These are phyloP conservation scores for Menidia menidia DNA, from an alignment of 2,797 vertebrate genomes.

Conservation along the genomic window DNA sequence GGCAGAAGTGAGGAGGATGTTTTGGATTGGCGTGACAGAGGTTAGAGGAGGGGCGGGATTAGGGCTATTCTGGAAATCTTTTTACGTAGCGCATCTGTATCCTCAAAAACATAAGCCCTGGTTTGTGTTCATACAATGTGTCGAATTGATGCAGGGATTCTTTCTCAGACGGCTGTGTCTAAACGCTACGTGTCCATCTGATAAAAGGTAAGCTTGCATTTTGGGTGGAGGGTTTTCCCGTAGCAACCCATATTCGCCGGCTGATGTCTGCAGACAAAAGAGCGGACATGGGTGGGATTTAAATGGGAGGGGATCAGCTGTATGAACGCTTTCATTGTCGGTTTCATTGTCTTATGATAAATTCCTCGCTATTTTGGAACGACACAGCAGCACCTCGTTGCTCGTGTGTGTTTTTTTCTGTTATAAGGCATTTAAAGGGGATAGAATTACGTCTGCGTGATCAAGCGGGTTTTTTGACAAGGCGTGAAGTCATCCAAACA, in stretches of 20 bases:
- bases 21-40: slow-evolving; percentile 29
- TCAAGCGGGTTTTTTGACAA: slow-evolving; percentile 8
- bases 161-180: neutral
- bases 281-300: slow-evolving; percentile 81
- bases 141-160: slow-evolving; percentile 1
- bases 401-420: neutral
- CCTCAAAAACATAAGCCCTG: slow-evolving; percentile 15
- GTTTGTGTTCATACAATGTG: slow-evolving; percentile 16
- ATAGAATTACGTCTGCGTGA: neutral
- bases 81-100: slow-evolving; percentile 78
- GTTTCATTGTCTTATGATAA: slow-evolving; percentile 10
- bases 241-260: slow-evolving; percentile 22
- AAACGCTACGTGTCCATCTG: neutral
- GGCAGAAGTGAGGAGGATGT: neutral
- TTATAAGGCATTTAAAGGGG: neutral
- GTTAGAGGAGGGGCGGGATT: slow-evolving; percentile 66
- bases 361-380: neutral
- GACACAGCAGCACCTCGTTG: neutral
- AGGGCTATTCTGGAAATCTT: slow-evolving; percentile 64
- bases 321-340: slow-evolving; percentile 55
- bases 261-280: slow-evolving; percentile 70
- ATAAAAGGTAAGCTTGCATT: slow-evolving; percentile 64
- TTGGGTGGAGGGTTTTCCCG: neutral
- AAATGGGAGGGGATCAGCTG: slow-evolving; percentile 80
- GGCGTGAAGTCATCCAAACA: slow-evolving; percentile 35